These are phyloP conservation scores for Enteromius thamalakanensis DNA, from an alignment of 2,797 vertebrate genomes.

Conservation along the genomic window DNA sequence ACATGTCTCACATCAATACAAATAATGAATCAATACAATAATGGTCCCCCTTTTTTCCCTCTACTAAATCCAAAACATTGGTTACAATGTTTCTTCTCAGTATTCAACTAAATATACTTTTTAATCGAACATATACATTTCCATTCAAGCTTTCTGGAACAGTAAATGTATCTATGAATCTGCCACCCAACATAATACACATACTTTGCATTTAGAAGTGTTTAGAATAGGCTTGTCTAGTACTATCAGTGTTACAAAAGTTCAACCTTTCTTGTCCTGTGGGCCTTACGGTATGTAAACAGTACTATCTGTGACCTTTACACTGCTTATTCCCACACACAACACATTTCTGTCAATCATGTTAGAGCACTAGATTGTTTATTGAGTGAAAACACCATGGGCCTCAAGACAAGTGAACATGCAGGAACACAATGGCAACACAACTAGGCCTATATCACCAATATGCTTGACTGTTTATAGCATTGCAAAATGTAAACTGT, in stretches of 20 bases:
- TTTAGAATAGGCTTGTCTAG: neutral
- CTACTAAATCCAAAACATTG: neutral
- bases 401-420: slow-evolving; percentile 26
- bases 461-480: neutral
- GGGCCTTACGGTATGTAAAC: neutral
- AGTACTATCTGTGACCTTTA: slow-evolving; percentile 25
- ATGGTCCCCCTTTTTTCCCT: neutral
- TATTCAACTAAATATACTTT: neutral
- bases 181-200: neutral
- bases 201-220: neutral
- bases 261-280: slow-evolving; percentile 3
- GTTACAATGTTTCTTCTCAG: neutral
- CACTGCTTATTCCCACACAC: neutral
- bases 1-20: too few relatives aligned
- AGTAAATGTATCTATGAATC: neutral
- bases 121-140: neutral
- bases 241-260: slow-evolving; percentile 12
- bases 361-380: slow-evolving; percentile 37
- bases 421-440: slow-evolving; percentile 47
- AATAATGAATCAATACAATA: too few relatives aligned
- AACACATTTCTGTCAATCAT: slow-evolving; percentile 28
- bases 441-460: neutral
- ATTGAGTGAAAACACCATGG: neutral
- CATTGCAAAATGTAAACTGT: neutral
- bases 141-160: neutral